These are phyloP conservation scores for Antheraea mylitta DNA, from an alignment of 1,140 invertebrate species.

Conservation along the genomic window DNA sequence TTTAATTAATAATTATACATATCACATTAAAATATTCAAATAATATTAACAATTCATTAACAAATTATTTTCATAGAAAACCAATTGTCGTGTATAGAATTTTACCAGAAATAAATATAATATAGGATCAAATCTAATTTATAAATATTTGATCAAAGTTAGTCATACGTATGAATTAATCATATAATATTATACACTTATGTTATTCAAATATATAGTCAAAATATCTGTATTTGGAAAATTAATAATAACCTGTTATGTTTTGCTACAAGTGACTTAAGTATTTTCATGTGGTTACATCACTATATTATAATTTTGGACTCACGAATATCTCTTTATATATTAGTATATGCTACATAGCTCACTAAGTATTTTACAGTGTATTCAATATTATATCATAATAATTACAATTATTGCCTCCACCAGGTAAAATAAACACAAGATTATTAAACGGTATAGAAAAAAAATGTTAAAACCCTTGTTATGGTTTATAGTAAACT, in stretches of 20 bases:
- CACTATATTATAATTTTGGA: slow-evolving; percentile 5
- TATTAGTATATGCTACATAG: slow-evolving; percentile 1
- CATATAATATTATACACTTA: too few species aligned
- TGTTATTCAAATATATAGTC: not conserved
- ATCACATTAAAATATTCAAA: too few species aligned
- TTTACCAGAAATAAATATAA: not conserved
- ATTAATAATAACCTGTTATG: not conserved
- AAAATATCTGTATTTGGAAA: not conserved
- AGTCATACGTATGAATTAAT: not conserved
- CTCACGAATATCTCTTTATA: not conserved
- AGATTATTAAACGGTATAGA: too few species aligned
- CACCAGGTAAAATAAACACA: not conserved
- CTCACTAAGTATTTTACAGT: not conserved
- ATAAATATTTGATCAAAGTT: not conserved
- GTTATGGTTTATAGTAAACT: too few species aligned
- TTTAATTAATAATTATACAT: too few species aligned
- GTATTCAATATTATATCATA: not conserved
- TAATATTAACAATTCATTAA: too few species aligned
- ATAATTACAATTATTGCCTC: not conserved
- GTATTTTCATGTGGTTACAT: not conserved
- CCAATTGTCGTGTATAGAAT: not conserved
- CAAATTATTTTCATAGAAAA: not conserved
- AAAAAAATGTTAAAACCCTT: too few species aligned
- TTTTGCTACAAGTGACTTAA: not conserved
- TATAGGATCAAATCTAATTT: not conserved